Evolutionary conservation across 23 tunicate species (phyloP).

Genomic region (Trididemnum miniatum): DNA sequence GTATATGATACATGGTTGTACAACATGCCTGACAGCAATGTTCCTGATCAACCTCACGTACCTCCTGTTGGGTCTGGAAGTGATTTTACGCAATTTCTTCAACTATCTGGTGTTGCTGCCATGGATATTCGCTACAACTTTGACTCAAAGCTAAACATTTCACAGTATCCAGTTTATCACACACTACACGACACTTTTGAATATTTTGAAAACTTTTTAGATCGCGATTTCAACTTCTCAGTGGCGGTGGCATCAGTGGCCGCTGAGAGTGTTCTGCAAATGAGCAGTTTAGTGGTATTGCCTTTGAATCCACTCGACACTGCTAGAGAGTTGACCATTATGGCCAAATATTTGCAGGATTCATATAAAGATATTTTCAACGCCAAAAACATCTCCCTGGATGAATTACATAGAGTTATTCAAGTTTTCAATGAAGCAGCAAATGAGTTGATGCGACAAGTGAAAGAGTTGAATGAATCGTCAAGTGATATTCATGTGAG

Average conservation of each 20-base stretch:
- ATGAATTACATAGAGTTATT: slow-evolving; percentile 27
- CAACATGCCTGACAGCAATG: slow-evolving; percentile 37
- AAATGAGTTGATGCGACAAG: slow-evolving; percentile 5
- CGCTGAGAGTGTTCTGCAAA: slow-evolving; percentile 34
- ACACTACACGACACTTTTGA: slow-evolving; percentile 91
- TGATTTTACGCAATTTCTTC: slow-evolving; percentile 80
- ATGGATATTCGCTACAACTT: slow-evolving; percentile 73
- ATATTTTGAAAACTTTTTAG: slow-evolving; percentile 67
- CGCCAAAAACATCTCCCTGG: slow-evolving; percentile 34
- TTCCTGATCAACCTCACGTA: slow-evolving; percentile 46
- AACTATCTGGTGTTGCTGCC: slow-evolving; percentile 71
- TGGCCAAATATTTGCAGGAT: slow-evolving; percentile 35
- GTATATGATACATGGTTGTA: slow-evolving; percentile 91
- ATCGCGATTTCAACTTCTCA: slow-evolving; percentile 57
- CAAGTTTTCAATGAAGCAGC: slow-evolving; percentile 21
- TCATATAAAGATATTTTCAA: slow-evolving; percentile 11
- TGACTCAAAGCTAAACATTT: slow-evolving; percentile 5
- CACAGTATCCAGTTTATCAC: slow-evolving; percentile 87
- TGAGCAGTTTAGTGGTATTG: slow-evolving; percentile 35
- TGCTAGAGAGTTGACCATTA: slow-evolving; percentile 42
- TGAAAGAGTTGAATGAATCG: slow-evolving; percentile 2
- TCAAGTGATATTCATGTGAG: slow-evolving; percentile 47
- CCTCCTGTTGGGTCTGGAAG: slow-evolving; percentile 76
- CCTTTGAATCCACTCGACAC: slow-evolving; percentile 58
- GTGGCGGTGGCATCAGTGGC: slow-evolving; percentile 61